Percentiles rank a stretch among this genome's conserved stretches.
phyloP scores from a whole-genome alignment of 2,888 invertebrate species.

The Acanthosepion esculentum region DNA sequence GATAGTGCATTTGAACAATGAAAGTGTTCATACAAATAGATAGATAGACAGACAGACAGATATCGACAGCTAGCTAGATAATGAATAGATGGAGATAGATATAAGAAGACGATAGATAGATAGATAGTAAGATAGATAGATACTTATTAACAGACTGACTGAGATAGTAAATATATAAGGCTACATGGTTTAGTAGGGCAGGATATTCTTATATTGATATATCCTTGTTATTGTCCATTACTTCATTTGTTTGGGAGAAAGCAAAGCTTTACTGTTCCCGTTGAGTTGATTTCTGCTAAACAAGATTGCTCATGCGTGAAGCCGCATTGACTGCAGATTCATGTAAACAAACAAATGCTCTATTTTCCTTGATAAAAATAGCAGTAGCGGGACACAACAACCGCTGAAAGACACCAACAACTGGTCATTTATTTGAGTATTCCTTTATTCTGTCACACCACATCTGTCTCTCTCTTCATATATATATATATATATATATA shows the following conservation, averaged over 20 bases:
- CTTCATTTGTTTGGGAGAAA: neutral
- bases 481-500: neutral
- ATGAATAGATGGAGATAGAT: too few relatives aligned
- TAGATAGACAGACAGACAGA: too few relatives aligned
- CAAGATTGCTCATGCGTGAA: neutral
- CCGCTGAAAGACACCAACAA: neutral
- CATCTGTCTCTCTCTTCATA: neutral
- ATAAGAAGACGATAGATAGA: neutral
- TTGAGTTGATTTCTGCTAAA: neutral
- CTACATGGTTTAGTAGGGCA: neutral
- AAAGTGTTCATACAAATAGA: too few relatives aligned
- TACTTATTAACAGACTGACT: neutral
- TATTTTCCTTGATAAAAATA: neutral
- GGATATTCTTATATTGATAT: neutral
- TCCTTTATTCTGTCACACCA: neutral
- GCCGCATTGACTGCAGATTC: neutral
- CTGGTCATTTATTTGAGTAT: slow-evolving; percentile 2
- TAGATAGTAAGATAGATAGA: neutral
- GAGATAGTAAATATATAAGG: neutral
- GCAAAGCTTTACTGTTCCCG: neutral
- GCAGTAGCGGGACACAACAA: neutral
- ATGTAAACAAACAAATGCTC: slow-evolving; percentile 20
- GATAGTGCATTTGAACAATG: too few relatives aligned
- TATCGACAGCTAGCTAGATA: too few relatives aligned
- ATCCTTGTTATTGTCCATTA: neutral